Percentiles rank a stretch among this genome's conserved stretches.
Evolutionary conservation across 2,888 invertebrate genomes (phyloP).

Genomic region (Pherbina coryleti): DNA sequence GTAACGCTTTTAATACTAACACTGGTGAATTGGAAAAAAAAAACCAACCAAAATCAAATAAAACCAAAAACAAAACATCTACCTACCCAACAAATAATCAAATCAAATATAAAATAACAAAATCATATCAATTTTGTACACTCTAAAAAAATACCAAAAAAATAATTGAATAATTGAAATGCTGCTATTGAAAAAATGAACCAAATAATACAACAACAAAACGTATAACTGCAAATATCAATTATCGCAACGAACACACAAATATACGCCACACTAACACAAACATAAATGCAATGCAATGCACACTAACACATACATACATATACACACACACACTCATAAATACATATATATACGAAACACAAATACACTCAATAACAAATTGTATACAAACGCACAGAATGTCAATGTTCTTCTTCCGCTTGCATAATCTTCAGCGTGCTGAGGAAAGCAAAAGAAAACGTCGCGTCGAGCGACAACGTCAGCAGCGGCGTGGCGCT

Average conservation of each 20-base stretch:
- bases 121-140: conserved; percentile 8
- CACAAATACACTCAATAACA: neutral
- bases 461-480: conserved; percentile 71
- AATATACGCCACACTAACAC: neutral
- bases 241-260: neutral
- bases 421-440: conserved; percentile 90
- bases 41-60: conserved; percentile 8
- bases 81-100: conserved; percentile 23
- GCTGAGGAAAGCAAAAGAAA: conserved; percentile 83
- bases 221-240: conserved; percentile 3
- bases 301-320: neutral
- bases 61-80: conserved; percentile 25
- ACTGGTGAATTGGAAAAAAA: conserved; percentile 22
- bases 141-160: neutral
- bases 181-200: conserved; percentile 2
- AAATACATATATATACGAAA: neutral
- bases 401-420: conserved; percentile 97
- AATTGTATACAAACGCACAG: conserved; percentile 66
- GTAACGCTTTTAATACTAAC: neutral
- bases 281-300: neutral
- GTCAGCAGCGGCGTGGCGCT: conserved; percentile 71
- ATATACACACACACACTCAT: conserved; percentile 3
- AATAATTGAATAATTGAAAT: neutral
- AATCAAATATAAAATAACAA: conserved; percentile 21
- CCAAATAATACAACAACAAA: neutral